Evolutionary conservation across 2,113 vertebrate species (phyloP), one percentile per base, ranked within the genome.

Genomic region (Syngnathus typhle): DNA sequence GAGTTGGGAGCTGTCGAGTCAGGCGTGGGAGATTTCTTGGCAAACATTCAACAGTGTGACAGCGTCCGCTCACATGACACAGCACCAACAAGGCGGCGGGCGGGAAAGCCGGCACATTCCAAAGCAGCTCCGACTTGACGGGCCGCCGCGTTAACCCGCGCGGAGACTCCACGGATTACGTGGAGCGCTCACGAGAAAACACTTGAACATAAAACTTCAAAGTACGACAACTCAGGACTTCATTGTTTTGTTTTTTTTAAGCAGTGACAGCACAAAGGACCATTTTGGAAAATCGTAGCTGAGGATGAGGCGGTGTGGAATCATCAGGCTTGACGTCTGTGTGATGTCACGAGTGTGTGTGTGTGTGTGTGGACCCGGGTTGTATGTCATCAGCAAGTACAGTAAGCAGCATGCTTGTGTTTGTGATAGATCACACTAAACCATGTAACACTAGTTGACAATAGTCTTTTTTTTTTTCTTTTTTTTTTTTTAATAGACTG

Each of bases 341-440:
- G n/a, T 60, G 59, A 39, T 39, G 59, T 60, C 37, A n/a, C n/a
- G 12, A 6, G 21, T 74, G 60, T 71, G 66, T 49, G 12, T 12
- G 21, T 74, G 60, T 71, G 66, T 49, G 62, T 75, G 65, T 54
- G 27, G 58, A 83, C 60, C 64, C 72, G 58, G 71, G 66, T 73
- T n/a, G 80, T 71, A 80, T 62, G 69, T 80, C 72, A 71, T 82
- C 70, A 68, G 80, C 70, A 68, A 79, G 67, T 32, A 32, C 27
- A 3, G 27, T 78, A 79, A 72, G 79, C 78, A 74, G 76, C 86
- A 87, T 88, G 82, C 81, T 79, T 43, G 41, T 76, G 62, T 77
- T 60, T 79, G 79, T 70, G 69, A 82, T 11, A 75, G 65, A 84
- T 70, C 82, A 80, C 78, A 85, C 82, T 84, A 85, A 74, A 84